phyloP scores from a whole-genome alignment of 2,888 invertebrate species.

The Ariolimax columbianus region DNA sequence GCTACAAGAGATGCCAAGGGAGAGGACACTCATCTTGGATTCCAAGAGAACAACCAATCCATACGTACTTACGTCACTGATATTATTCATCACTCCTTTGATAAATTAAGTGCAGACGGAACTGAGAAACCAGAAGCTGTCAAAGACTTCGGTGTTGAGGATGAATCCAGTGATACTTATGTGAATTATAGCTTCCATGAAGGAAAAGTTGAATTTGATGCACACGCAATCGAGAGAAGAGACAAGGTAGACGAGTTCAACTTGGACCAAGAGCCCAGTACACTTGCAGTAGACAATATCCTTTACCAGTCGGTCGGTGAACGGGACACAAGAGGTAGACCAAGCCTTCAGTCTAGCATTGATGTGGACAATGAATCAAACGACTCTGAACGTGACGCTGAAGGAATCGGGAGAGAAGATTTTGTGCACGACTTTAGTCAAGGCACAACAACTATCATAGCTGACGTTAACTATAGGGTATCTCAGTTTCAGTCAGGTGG shows the following conservation, averaged over 20 bases:
- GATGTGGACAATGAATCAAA: not conserved
- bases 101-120: not conserved
- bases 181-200: not conserved
- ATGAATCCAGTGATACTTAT: not conserved
- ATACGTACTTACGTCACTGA: not conserved
- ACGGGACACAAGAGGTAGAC: not conserved
- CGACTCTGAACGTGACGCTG: no score
- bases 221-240: not conserved
- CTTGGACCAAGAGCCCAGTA: not conserved
- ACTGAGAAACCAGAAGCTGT: not conserved
- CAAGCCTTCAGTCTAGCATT: not conserved
- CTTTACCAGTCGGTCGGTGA: not conserved
- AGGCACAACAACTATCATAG: no score
- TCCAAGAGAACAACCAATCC: not conserved
- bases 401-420: no score
- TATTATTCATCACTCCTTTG: slow-evolving; percentile 4
- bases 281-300: not conserved
- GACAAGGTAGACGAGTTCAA: not conserved
- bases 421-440: no score
- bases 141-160: not conserved
- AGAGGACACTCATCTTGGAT: not conserved
- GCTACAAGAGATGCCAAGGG: not conserved
- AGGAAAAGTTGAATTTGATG: no score
- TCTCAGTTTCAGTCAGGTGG: no score
- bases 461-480: no score